Percentiles rank a stretch among this genome's conserved stretches.
phyloP scores from a whole-genome alignment of 2,888 invertebrate genomes.

The Agapostemon virescens region DNA sequence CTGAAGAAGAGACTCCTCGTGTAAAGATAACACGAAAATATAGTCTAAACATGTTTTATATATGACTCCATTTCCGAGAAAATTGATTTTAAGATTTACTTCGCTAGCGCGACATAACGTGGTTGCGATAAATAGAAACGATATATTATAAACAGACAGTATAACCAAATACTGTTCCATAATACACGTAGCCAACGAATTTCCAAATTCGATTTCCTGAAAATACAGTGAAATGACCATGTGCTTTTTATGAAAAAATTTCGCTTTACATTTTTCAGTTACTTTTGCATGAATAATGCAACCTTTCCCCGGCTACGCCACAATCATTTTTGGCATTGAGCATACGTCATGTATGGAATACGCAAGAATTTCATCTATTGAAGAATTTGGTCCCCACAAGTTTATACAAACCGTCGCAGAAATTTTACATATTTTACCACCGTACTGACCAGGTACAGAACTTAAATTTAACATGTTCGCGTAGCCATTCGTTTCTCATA shows the following conservation, averaged over 20 bases:
- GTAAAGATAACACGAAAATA: not conserved
- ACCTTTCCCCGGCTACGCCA: not conserved
- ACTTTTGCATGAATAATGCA: not conserved
- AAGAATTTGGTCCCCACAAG: not conserved
- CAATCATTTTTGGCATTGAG: not conserved
- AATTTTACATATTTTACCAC: not conserved
- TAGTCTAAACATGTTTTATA: not conserved
- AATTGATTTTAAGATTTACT: constrained; percentile 5
- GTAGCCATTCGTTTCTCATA: not conserved
- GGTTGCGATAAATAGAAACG: not conserved
- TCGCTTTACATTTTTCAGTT: not conserved
- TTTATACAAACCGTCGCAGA: not conserved
- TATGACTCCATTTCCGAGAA: not conserved
- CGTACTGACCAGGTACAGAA: not conserved
- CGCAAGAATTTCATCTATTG: not conserved
- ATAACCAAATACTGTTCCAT: not conserved
- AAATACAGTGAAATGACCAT: too few relatives aligned
- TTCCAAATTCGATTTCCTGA: not conserved
- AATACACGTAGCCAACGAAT: not conserved
- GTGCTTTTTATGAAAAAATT: not conserved
- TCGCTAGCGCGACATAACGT: not conserved
- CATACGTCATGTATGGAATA: not conserved
- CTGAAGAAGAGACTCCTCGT: not conserved
- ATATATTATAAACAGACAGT: not conserved
- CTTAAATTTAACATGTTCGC: not conserved